Conservation (phyloP, 1,140 invertebrate species). For the Philaenus spumarius region DNA sequence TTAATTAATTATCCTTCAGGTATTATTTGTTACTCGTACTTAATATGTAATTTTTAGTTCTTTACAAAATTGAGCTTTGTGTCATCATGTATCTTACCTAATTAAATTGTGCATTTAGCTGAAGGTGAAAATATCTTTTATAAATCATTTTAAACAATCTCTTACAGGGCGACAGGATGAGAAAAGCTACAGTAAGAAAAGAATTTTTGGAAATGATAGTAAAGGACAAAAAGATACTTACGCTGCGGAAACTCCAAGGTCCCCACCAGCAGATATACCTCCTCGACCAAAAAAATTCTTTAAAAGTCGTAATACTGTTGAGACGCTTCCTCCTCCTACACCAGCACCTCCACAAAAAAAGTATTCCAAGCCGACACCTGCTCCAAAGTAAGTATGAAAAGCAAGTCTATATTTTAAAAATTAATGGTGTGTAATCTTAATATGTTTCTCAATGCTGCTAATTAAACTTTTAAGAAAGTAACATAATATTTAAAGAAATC, state of each 20-base stretch:
- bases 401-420: neutral
- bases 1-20: no score
- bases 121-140: neutral
- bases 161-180: slow-evolving; percentile 8
- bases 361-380: slow-evolving; percentile 16
- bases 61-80: no score
- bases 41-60: no score
- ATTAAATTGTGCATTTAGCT: no score
- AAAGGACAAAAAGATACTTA: slow-evolving; percentile 10
- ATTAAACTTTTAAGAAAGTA: no score
- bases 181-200: neutral
- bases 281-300: slow-evolving; percentile 86
- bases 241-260: no score
- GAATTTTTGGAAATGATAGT: slow-evolving; percentile 8
- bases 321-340: slow-evolving; percentile 23
- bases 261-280: slow-evolving; percentile 26
- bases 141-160: neutral
- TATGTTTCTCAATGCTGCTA: no score
- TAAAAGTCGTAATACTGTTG: slow-evolving; percentile 68
- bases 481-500: no score
- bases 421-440: no score
- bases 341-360: slow-evolving; percentile 6
- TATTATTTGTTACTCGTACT: no score
- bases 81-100: no score
- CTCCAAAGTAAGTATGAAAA: slow-evolving; percentile 10